Evolutionary conservation across 2,888 invertebrate genomes (phyloP).

Genomic region (Aquatica leii): DNA sequence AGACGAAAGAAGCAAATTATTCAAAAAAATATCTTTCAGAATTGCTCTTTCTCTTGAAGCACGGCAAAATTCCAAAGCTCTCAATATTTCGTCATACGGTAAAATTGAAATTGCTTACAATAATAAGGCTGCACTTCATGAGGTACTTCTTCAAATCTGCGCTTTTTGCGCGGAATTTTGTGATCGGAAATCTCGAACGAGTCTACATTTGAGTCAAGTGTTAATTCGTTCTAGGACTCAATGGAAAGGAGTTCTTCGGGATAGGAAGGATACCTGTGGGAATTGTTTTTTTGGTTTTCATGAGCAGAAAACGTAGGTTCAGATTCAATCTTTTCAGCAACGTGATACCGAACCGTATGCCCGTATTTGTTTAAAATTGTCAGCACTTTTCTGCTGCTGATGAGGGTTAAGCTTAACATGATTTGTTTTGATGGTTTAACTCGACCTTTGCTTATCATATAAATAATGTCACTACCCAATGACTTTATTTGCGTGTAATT

Average conservation of each 20-base stretch:
- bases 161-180: not conserved
- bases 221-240: not conserved
- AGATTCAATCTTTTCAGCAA: conserved; percentile 50
- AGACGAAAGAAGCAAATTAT: not conserved
- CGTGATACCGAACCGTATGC: conserved; percentile 47
- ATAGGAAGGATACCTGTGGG: conserved; percentile 15
- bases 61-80: not conserved
- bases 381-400: conserved; percentile 44
- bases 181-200: not conserved
- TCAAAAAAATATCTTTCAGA: not conserved
- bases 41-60: not conserved
- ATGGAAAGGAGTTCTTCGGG: too few species aligned
- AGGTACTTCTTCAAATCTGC: not conserved
- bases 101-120: not conserved
- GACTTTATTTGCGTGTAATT: not conserved
- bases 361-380: conserved; percentile 49
- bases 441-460: conserved; percentile 43
- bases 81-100: not conserved
- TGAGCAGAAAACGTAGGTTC: conserved; percentile 42
- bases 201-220: not conserved
- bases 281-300: conserved; percentile 37
- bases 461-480: conserved; percentile 40
- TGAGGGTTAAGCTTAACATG: conserved; percentile 44
- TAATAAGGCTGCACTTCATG: not conserved
- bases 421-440: conserved; percentile 48